Base-by-base conservation (phyloP, 1,140 invertebrate species). In the Drosophila orosa region DNA sequence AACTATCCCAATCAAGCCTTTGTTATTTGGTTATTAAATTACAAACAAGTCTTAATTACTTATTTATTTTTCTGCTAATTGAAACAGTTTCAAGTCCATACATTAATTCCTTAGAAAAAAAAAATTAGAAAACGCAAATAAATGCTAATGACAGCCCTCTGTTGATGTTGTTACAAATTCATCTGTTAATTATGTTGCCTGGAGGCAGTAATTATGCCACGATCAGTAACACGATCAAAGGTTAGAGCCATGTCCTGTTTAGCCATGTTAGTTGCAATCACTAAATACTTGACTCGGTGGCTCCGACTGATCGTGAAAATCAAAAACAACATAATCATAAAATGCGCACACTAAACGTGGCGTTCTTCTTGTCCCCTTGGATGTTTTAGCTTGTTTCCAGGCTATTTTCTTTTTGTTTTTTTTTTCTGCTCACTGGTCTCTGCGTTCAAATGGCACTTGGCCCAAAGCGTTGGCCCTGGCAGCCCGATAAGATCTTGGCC, bases 151-250 rank as follows among this genome's bases (percentile, higher is more conserved):
- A 44, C 22, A 33, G 9, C 19, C 22, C 9, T 13, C 19, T n/a
- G 31, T 33, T 3, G 29, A 57, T 48, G 27, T 29, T 19, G 48
- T 33, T 37, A 37, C 83, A 89, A 89, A 91, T 80, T 90, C 80
- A 89, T 87, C 84, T 90, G 77, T 91, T 90, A 90, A 90, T 90
- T 90, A 91, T 89, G 89, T 90, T 91, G 69, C 66, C 62, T 54
- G 50, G 47, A 52, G 77, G 71, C 58, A 72, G 80, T 87, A 84
- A 87, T 89, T 87, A 87, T 87, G 84, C 84, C 84, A 87, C 84
- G 84, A 89, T 87, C 84, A 87, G 82, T 83, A 79, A 87, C 84
- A 87, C 83, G 83, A 87, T 89, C 83, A 89, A 87, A 87, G 84
- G 84, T 86, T 86, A 86, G 61, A 29, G 50, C 35, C 27, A 54